Evolutionary conservation across 92 coral and sea anemone genomes (phyloP), one percentile per base, ranked within the genome.

Genomic region (Phymanthus crucifer): DNA sequence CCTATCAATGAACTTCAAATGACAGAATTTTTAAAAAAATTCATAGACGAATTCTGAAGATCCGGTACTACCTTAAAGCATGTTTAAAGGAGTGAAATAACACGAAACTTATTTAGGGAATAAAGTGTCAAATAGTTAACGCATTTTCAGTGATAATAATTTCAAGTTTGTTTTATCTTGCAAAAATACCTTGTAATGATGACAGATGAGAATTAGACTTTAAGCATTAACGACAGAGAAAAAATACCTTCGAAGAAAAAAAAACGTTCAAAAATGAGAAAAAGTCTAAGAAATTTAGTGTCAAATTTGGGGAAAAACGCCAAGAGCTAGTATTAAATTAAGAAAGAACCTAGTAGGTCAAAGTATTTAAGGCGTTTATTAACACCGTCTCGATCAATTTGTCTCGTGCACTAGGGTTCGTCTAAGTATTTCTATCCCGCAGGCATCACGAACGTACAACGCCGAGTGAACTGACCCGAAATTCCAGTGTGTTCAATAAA

Each of bases 391-490:
- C 64, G 64, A 54, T 9, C 48, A 43, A 8, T 43, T 43, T 43
- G 48, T 10, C 19, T 21, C 64, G 27, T 24, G 64, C 21, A 21
- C 0, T 1, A 14, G n/a, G 48, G 18, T 21, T 54, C 27, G 11
- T 54, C 64, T 5, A 21, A 4, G 1, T 11, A 4, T 21, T 54
- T 21, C n/a, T 54, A 11, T 54, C 64, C 64, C 64, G 64, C 11
- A 29, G 64, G 64, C 64, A 54, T 54, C 64, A 54, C 8, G 64
- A 54, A n/a, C 64, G n/a, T n/a, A n/a, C n/a, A n/a, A n/a, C n/a
- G n/a, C n/a, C n/a, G n/a, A n/a, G n/a, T n/a, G n/a, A n/a, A n/a
- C n/a, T n/a, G n/a, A n/a, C n/a, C n/a, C n/a, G n/a, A n/a, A n/a
- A n/a, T n/a, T n/a, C n/a, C n/a, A n/a, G n/a, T n/a, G n/a, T n/a